Conservation (phyloP, 2,113 vertebrate species). For the Carettochelys insculpta region DNA sequence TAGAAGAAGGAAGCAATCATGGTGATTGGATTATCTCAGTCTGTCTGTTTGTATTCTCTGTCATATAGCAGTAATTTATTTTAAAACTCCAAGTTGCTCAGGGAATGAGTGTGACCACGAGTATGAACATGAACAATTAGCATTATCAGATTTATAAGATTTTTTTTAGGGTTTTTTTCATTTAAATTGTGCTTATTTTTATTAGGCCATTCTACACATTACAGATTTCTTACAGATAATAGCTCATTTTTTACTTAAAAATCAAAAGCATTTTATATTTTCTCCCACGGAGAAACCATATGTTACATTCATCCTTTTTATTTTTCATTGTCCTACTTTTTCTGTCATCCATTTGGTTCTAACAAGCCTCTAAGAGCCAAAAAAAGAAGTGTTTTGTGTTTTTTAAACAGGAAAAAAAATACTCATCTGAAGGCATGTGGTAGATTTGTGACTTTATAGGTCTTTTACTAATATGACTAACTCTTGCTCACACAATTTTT, state of each 20-base stretch:
- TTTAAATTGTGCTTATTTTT: neutral
- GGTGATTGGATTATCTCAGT: neutral
- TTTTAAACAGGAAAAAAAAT: neutral
- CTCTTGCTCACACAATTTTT: neutral
- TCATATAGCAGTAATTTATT: neutral
- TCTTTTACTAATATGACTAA: neutral
- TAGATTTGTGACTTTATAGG: neutral
- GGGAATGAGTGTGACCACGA: neutral
- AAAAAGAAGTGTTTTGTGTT: neutral
- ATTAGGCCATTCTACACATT: neutral
- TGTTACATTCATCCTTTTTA: neutral
- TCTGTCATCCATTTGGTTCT: neutral
- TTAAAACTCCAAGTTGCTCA: neutral
- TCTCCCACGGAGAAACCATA: neutral
- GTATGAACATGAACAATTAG: neutral
- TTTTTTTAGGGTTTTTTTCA: neutral
- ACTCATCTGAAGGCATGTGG: neutral
- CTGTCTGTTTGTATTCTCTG: neutral
- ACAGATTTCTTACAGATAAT: neutral
- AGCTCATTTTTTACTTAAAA: neutral
- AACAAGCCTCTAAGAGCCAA: constrained; percentile 3
- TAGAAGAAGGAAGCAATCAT: neutral
- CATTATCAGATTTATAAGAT: neutral
- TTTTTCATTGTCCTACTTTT: constrained; percentile 47
- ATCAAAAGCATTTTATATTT: neutral